Percentiles rank a stretch among this genome's conserved stretches.
These are phyloP conservation scores for Sarcophaga variegata DNA, from an alignment of 2,888 invertebrate species.

Conservation along the genomic window DNA sequence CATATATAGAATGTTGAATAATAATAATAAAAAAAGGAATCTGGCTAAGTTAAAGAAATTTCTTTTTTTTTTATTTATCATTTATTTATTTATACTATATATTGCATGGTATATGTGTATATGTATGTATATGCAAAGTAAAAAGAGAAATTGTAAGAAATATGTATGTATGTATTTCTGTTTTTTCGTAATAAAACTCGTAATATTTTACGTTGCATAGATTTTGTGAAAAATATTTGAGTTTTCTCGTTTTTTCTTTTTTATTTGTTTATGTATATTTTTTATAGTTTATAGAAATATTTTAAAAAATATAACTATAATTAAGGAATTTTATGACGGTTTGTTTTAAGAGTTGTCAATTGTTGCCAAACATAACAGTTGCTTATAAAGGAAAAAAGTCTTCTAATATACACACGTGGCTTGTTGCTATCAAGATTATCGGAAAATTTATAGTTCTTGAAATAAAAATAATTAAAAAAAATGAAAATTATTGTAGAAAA, in stretches of 20 bases:
- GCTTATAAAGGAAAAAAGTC: not conserved
- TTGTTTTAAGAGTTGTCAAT: conserved; percentile 32
- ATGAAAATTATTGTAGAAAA: no score
- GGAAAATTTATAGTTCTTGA: no score
- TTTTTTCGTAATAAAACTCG: conserved; percentile 4
- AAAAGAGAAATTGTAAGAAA: no score
- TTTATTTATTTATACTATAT: no score
- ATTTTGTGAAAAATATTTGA: conserved; percentile 33
- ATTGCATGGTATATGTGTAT: no score
- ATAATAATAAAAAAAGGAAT: conserved; percentile 1
- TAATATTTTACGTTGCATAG: conserved; percentile 31
- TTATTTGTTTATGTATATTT: not conserved
- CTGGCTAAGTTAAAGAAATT: conserved; percentile 16
- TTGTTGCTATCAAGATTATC: no score
- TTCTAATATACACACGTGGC: not conserved
- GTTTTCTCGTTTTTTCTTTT: not conserved
- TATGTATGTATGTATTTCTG: no score
- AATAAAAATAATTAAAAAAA: no score
- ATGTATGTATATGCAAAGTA: no score
- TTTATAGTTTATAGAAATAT: not conserved
- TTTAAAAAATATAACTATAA: conserved; percentile 10
- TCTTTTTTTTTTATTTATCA: no score
- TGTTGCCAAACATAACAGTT: conserved; percentile 26
- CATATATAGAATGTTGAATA: not conserved
- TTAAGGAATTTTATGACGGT: conserved; percentile 21